Conservation (phyloP, 2,888 invertebrate species). For the Amphiduros pacificus region DNA sequence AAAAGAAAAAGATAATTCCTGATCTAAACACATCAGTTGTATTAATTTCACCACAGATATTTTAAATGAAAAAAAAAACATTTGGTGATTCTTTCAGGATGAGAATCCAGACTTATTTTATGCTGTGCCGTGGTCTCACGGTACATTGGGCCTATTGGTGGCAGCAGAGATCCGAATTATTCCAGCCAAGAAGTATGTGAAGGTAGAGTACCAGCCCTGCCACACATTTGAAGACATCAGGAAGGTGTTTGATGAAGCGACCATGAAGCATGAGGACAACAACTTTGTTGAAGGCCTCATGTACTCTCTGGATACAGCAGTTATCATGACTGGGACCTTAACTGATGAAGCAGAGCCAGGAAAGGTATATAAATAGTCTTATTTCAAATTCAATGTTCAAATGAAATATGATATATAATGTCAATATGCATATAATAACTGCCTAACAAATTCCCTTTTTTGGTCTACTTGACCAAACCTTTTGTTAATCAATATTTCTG, state of each 20-base stretch:
- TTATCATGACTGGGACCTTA: slow-evolving; percentile 77
- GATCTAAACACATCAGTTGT: too few relatives aligned
- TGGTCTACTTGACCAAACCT: too few relatives aligned
- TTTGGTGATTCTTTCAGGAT: too few relatives aligned
- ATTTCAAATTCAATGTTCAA: too few relatives aligned
- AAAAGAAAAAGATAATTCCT: too few relatives aligned
- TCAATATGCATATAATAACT: too few relatives aligned
- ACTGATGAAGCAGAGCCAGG: slow-evolving; percentile 67
- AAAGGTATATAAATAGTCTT: slow-evolving; percentile 65
- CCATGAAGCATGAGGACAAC: slow-evolving; percentile 63
- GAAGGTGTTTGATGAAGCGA: slow-evolving; percentile 63
- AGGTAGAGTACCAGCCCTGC: slow-evolving; percentile 70
- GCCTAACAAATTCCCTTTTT: too few relatives aligned
- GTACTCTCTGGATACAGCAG: slow-evolving; percentile 70
- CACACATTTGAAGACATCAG: slow-evolving; percentile 45
- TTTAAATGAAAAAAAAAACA: too few relatives aligned
- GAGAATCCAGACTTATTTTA: slow-evolving; percentile 76
- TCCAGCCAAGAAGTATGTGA: slow-evolving; percentile 69
- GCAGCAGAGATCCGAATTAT: slow-evolving; percentile 72
- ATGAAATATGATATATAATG: too few relatives aligned
- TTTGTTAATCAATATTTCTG: too few relatives aligned
- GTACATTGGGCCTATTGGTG: slow-evolving; percentile 80
- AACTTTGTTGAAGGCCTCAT: slow-evolving; percentile 78
- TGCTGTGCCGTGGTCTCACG: slow-evolving; percentile 82
- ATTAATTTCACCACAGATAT: too few relatives aligned